Percentiles rank a stretch among this genome's conserved stretches.
Evolutionary conservation across 2,113 vertebrate genomes (phyloP).

Genomic region (Danio rerio): DNA sequence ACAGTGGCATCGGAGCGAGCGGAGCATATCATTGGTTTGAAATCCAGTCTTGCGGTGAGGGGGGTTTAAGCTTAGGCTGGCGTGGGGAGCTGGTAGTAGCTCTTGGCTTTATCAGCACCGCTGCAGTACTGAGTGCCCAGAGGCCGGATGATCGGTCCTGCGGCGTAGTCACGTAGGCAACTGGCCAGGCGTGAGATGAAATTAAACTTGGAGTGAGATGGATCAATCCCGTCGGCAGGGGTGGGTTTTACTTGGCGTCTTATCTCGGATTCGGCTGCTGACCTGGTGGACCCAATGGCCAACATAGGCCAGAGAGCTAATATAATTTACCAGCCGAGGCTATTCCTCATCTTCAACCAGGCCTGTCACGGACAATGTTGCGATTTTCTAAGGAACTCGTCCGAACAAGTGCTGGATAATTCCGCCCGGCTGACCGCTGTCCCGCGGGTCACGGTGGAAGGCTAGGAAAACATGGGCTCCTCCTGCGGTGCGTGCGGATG

Average conservation of each 20-base stretch:
- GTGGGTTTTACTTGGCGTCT: constrained; percentile 51
- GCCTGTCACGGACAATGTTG: constrained; percentile 39
- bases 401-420: constrained; percentile 60
- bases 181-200: constrained; percentile 58
- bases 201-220: constrained; percentile 55
- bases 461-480: constrained; percentile 8
- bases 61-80: constrained; percentile 48
- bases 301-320: constrained; percentile 52
- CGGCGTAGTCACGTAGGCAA: constrained; percentile 15
- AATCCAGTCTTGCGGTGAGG: constrained; percentile 54
- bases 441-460: constrained; percentile 6
- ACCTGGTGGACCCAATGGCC: constrained; percentile 37
- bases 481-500: constrained; percentile 29
- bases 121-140: constrained; percentile 31
- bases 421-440: constrained; percentile 20
- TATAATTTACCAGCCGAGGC: constrained; percentile 41
- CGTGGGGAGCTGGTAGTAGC: background rate
- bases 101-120: constrained; percentile 52
- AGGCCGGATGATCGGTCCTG: constrained; percentile 27
- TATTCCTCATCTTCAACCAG: constrained; percentile 48
- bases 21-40: constrained; percentile 55
- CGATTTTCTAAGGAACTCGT: constrained; percentile 50
- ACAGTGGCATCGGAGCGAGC: constrained; percentile 65
- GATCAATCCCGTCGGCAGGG: constrained; percentile 62
- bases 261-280: constrained; percentile 55